Base-by-base conservation (phyloP, 2,113 vertebrate species). In the Etia nguti region DNA sequence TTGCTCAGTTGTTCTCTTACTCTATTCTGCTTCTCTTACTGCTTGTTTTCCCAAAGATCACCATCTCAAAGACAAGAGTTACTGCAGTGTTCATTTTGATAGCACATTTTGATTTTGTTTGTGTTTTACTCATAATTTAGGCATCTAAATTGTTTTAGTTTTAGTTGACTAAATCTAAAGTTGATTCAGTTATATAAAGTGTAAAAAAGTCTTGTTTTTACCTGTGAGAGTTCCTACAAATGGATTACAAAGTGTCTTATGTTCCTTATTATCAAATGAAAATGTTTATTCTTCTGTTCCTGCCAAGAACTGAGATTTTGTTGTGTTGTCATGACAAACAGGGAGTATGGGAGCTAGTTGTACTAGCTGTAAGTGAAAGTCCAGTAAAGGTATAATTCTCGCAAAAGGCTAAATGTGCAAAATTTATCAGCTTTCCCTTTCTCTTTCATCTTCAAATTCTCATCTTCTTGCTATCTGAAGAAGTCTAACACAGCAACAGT, bases 11-110 rank as follows among this genome's bases (percentile, higher is more conserved):
- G 46, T 16, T 68, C 16, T 60, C 52, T 54, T 54, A 54, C 10
- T 54, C 52, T 26, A 26, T 31, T 31, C 57, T 60, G 18, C 57
- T 68, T 68, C 36, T 41, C 62, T 68, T 0, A 22, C 36, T 68
- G 10, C 62, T 41, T 68, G 11, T 68, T 22, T 41, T 70, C 0
- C 0, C 0, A 41, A 22, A 15, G 0, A 38, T 68, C 62, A 41
- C 34, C 2, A 68, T 41, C 20, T 68, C 62, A 41, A 41, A 41
- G 10, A 68, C 11, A 68, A 1, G 31, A 22, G 11, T 65, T 60
- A 60, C 26, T 60, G 6, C 26, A 60, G 26, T 59, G 4, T 9
- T 59, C 26, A 31, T 31, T 31, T 59, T 31, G 26, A 31, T 10
- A 31, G 57, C 26, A 60, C 15, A 60, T 60, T 60, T 8, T 31